Base-by-base conservation (phyloP, 2,113 vertebrate species). In the Chamaetylas fuelleborni region DNA sequence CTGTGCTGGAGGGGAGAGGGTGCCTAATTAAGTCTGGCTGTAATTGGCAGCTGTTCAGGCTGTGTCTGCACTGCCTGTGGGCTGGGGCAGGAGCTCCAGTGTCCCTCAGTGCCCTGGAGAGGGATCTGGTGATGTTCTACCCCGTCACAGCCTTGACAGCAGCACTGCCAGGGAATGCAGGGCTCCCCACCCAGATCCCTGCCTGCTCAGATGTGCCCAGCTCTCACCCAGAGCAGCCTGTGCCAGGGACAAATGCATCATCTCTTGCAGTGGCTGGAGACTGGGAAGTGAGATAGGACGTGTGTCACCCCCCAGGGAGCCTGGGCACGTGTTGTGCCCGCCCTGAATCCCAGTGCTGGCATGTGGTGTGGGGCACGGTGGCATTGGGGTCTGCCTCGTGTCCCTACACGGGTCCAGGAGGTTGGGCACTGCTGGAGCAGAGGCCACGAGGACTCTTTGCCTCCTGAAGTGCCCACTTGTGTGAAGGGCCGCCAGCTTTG, bases 311-410 rank as follows among this genome's bases (percentile, higher is more conserved):
- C 6, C 1, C 6, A 4, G n/a, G 70, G 42, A 71, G 36, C n/a
- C 47, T 31, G 50, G 12, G 36, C 8, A 4, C 0, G 2, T 31
- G 66, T 45, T 0, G 2, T 61, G 33, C 53, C 38, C 20, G 1
- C 53, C 42, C 36, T 12, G 16, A 22, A 5, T 10, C 28, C 42
- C 71, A 34, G 38, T 19, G 45, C 62, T 54, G 73, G 72, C 36
- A 7, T 0, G 0, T 0, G 8, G 8, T 5, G 34, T 8, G 34
- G 67, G 64, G 9, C 62, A 53, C 0, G 0, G 51, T 5, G 57
- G 19, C 2, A 0, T 0, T 14, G 38, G 36, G 48, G 29, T 58
- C n/a, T 66, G 16, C 0, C 0, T 1, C n/a, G 51, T 22, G 70
- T 23, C 9, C 33, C 38, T 38, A 0, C 45, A 19, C 0, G 2